Conservation (phyloP, 1,140 invertebrate genomes). For the Calephelis nemesis region DNA sequence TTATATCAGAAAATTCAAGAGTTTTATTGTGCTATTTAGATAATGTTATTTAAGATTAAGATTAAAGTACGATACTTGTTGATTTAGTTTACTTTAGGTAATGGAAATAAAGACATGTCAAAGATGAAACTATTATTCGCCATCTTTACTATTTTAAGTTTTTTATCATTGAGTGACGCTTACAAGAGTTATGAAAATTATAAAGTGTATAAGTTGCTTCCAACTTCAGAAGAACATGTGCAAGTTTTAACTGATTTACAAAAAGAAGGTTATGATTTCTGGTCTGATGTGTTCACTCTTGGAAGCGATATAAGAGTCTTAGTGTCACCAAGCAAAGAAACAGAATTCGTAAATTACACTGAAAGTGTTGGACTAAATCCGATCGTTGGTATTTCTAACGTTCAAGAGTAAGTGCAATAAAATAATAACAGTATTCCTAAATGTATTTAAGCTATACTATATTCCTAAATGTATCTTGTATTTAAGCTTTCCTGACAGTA, state of each 20-base stretch:
- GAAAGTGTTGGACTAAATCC: conserved; percentile 39
- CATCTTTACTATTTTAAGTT: conserved; percentile 8
- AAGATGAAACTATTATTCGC: neutral
- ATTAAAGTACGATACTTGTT: neutral
- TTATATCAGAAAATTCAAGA: conserved; percentile 2
- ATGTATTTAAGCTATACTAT: too few species aligned
- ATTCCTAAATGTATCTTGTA: too few species aligned
- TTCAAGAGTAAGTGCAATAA: conserved; percentile 60
- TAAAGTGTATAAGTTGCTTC: conserved; percentile 75
- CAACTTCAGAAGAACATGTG: conserved; percentile 48
- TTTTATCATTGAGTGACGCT: conserved; percentile 30
- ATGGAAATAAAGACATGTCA: neutral
- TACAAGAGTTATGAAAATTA: conserved; percentile 70
- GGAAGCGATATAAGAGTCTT: conserved; percentile 48
- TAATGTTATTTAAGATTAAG: conserved; percentile 9
- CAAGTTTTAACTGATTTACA: conserved; percentile 44
- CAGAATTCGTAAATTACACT: conserved; percentile 39
- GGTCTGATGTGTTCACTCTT: conserved; percentile 42
- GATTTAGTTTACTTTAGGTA: conserved; percentile 9
- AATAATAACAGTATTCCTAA: neutral
- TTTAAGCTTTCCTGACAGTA: too few species aligned
- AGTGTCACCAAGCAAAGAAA: conserved; percentile 43
- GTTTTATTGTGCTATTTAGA: conserved; percentile 25
- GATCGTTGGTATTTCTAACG: conserved; percentile 45
- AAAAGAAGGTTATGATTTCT: conserved; percentile 50